Evolutionary conservation across 1,140 invertebrate species (phyloP), one percentile per base, ranked within the genome.

Genomic region (Coelopa frigida): DNA sequence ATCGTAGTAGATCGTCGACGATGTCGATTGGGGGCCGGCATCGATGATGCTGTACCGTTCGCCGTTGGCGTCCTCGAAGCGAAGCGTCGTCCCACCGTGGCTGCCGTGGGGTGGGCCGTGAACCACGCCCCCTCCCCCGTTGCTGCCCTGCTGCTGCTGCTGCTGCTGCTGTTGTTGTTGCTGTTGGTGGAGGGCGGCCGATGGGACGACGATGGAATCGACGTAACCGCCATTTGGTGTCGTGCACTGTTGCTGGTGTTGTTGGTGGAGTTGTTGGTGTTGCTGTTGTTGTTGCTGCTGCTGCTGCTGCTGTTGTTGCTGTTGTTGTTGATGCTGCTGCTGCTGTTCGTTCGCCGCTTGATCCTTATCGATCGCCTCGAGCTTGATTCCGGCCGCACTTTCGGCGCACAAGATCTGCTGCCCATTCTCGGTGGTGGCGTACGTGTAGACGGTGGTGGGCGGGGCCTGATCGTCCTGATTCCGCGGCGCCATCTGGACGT

Each of bases 401-500:
- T 66, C 55, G 5, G 46, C 46, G 53, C 63, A 63, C 5, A 67
- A 58, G 21, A 66, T 56, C 11, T 33, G 40, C 15, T 61, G 48
- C 0, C 57, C 57, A 5, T 54, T 48, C 23, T 45, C 42, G 6
- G 58, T n/a, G 29, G 63, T 66, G 0, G 58, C 46, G 20, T 57
- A 67, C 5, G 61, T 42, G 11, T 62, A 41, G 54, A 39, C 38
- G 24, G 37, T 7, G 54, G 35, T 5, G 51, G 50, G 27, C 41
- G 56, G 60, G 31, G 59, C 46, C 52, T 10, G 53, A 33, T 39
- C 59, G 10, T 53, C 52, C 0, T 57, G 50, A 8, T 43, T 64
- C 1, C 64, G 49, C 1, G 64, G 64, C 21, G 64, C 59, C 64
- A 67, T 64, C 37, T 67, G 63, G 11, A 67, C 61, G 44, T 60